These are phyloP conservation scores for Drosophila neutralis DNA, from an alignment of 2,888 invertebrate genomes.

Conservation along the genomic window DNA sequence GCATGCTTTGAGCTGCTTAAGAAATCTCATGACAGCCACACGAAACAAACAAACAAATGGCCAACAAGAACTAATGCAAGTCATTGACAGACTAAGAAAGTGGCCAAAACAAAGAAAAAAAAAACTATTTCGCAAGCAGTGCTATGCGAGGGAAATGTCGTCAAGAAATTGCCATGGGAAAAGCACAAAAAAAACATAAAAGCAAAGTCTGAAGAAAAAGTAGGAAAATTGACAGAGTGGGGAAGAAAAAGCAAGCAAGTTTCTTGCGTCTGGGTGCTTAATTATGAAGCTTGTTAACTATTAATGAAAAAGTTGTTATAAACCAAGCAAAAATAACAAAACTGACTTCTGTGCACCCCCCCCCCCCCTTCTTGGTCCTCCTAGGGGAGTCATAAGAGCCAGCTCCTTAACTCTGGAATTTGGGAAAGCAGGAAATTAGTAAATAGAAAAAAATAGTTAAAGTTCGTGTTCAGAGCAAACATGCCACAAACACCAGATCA, in stretches of 20 bases:
- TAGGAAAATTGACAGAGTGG: slow-evolving; percentile 3
- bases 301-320: slow-evolving; percentile 77
- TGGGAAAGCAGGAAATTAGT: slow-evolving; percentile 2
- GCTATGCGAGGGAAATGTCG: slow-evolving; percentile 24
- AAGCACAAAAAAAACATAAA: slow-evolving; percentile 16
- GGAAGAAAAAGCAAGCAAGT: slow-evolving; percentile 30
- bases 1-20: slow-evolving; percentile 54
- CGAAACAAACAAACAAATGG: slow-evolving; percentile 42
- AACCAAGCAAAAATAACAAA: slow-evolving; percentile 43
- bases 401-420: slow-evolving; percentile 17
- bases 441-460: neutral
- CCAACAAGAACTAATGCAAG: slow-evolving; percentile 49
- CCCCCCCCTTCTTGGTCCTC: neutral
- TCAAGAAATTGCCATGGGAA: slow-evolving; percentile 43
- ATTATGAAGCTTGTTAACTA: slow-evolving; percentile 80
- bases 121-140: slow-evolving; percentile 60
- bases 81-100: slow-evolving; percentile 60
- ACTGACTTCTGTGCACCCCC: neutral
- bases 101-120: slow-evolving; percentile 18
- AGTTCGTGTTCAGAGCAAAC: neutral
- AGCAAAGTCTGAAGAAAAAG: slow-evolving; percentile 3
- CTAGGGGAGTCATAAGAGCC: slow-evolving; percentile 5
- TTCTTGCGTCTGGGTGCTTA: slow-evolving; percentile 64
- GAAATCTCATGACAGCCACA: slow-evolving; percentile 57
- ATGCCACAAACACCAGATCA: slow-evolving; percentile 20